Base-by-base conservation (phyloP, 2,888 invertebrate genomes). In the Stenchaetothrips biformis region DNA sequence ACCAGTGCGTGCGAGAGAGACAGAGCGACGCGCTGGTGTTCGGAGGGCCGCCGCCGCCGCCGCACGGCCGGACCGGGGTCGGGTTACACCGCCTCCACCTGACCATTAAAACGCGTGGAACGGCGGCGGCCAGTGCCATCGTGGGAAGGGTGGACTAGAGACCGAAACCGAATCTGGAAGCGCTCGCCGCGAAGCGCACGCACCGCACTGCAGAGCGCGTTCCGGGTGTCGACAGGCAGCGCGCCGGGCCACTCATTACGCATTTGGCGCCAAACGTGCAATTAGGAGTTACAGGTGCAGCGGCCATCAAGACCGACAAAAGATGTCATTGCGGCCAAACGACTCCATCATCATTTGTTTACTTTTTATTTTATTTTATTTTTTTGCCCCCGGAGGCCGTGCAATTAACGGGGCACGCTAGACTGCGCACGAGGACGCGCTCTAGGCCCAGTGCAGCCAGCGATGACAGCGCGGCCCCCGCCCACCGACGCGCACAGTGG, bases 311-410 rank as follows among this genome's bases (percentile, higher is more conserved):
- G 67, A 0, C 21, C 25, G 67, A 74, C 67, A 74, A 74, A 74
- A 74, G 67, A 74, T 74, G 67, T 74, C 67, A 74, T 74, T 74
- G 67, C 11, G 7, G 67, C 21, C 67, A 74, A 74, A 74, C 67
- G 67, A 25, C 67, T 74, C 67, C 25, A 74, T 74, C 25, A 74
- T 74, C n/a, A 37, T 37, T 37, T 37, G 37, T 37, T 37, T 74
- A 25, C 13, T 25, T 25, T 37, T 37, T 74, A 25, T 53, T 25
- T 25, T 74, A 4, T 37, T 37, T 1, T 37, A 1, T 21, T 6
- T 21, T n/a, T 67, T 21, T 0, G 21, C 25, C 7, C 67, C 9
- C 11, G 25, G n/a, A n/a, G 67, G 67, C 67, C 67, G 67, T 37
- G 37, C 67, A 74, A 74, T 74, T 74, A 74, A 74, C 67, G 67